Conservation (phyloP, 2,113 vertebrate genomes). For the Seriola dumerili region DNA sequence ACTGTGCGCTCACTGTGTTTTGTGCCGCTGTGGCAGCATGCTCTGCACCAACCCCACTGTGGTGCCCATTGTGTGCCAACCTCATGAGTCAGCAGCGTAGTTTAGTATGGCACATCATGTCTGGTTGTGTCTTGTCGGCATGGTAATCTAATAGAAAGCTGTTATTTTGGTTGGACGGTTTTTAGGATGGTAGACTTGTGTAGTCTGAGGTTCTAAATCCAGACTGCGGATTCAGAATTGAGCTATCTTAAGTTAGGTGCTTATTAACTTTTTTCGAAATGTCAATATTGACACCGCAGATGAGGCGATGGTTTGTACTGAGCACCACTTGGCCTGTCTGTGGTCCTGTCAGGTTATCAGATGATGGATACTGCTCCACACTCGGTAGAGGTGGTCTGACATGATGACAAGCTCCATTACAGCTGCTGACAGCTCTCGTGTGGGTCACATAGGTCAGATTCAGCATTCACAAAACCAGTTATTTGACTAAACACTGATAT, state of each 20-base stretch:
- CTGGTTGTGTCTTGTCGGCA: constrained; percentile 58
- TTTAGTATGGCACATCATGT: constrained; percentile 54
- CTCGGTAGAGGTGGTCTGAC: constrained; percentile 10
- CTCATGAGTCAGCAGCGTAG: constrained; percentile 62
- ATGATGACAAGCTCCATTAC: constrained; percentile 22
- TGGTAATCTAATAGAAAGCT: constrained; percentile 61
- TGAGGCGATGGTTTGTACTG: constrained; percentile 29
- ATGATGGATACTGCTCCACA: constrained; percentile 30
- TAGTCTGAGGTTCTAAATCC: constrained; percentile 66
- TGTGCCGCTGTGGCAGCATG: constrained; percentile 5
- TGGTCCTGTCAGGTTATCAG: constrained; percentile 28
- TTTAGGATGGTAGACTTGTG: constrained; percentile 53
- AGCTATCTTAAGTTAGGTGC: constrained; percentile 10
- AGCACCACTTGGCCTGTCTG: constrained; percentile 28
- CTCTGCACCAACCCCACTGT: constrained; percentile 37
- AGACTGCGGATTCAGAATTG: constrained; percentile 38
- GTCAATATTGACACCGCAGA: constrained; percentile 45
- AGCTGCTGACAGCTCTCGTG: neutral
- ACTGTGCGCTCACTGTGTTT: neutral
- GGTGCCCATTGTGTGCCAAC: constrained; percentile 37
- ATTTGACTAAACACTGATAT: neutral
- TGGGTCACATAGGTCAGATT: constrained; percentile 18
- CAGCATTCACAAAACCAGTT: neutral
- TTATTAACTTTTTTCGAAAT: constrained; percentile 31
- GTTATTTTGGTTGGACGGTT: constrained; percentile 65